Evolutionary conservation across 2,797 vertebrate species (phyloP).

Genomic region (Geotrypetes seraphini): DNA sequence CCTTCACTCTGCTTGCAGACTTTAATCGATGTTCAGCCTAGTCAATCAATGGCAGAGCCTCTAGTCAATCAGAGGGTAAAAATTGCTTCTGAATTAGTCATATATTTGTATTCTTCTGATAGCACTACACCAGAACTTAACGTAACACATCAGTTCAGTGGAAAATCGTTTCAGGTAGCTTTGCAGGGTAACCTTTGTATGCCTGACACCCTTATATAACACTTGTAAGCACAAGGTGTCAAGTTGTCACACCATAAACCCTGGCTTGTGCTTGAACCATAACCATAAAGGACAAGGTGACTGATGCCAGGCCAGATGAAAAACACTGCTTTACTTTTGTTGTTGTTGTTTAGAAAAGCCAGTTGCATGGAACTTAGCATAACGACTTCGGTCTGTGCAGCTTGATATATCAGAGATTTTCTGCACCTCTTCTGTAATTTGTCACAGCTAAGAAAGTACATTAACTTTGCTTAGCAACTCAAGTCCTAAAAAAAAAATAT

Average conservation of each 20-base stretch:
- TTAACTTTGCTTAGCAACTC: slow-evolving; percentile 3
- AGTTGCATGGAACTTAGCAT: slow-evolving; percentile 1
- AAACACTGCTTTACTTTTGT: not conserved
- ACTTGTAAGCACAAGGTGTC: too few relatives aligned
- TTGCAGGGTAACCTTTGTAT: too few relatives aligned
- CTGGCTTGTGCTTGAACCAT: too few relatives aligned
- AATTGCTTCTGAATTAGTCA: too few relatives aligned
- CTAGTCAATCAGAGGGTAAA: slow-evolving; percentile 7
- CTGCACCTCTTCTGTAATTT: slow-evolving; percentile 1
- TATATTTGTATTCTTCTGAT: too few relatives aligned
- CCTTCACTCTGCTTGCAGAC: slow-evolving; percentile 8
- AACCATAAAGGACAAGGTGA: too few relatives aligned
- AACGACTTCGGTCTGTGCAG: not conserved
- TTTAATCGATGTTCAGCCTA: slow-evolving; percentile 1
- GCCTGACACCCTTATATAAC: too few relatives aligned
- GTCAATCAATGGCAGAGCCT: slow-evolving; percentile 3
- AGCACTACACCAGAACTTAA: too few relatives aligned
- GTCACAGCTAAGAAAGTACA: not conserved
- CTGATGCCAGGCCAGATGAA: not conserved
- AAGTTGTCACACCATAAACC: too few relatives aligned
- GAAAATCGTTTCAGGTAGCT: too few relatives aligned
- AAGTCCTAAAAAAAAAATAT: slow-evolving; percentile 19
- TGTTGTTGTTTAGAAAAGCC: slow-evolving; percentile 2
- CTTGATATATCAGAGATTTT: slow-evolving; percentile 4
- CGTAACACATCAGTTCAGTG: too few relatives aligned